These are phyloP conservation scores for Suricata suricatta DNA, from an alignment of 2,113 vertebrate species.

Conservation along the genomic window DNA sequence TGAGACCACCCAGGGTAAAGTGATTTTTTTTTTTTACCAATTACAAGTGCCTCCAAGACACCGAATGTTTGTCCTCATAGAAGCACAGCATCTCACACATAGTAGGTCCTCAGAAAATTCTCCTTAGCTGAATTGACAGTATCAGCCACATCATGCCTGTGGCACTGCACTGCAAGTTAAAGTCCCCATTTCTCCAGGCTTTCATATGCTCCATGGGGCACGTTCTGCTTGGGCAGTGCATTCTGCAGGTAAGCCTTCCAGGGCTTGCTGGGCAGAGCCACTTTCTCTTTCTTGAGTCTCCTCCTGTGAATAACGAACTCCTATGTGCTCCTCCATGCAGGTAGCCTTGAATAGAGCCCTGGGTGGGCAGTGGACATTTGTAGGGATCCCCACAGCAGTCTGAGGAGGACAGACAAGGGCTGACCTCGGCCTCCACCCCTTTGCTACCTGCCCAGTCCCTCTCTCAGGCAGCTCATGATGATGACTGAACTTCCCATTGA, in stretches of 20 bases:
- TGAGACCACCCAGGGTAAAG: neutral
- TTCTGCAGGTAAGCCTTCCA: neutral
- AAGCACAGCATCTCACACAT: neutral
- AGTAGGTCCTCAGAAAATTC: neutral
- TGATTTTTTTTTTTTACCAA: neutral
- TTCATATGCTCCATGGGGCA: accelerated
- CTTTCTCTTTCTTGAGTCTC: too few species aligned
- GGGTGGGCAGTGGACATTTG: neutral
- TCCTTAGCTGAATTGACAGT: neutral
- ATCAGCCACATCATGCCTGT: accelerated
- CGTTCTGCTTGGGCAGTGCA: neutral
- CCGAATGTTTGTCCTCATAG: neutral
- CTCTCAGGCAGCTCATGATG: neutral
- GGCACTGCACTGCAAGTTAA: neutral
- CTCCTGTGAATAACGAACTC: neutral
- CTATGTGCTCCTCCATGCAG: neutral
- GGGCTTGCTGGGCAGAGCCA: neutral
- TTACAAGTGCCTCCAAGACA: neutral
- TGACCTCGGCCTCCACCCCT: neutral
- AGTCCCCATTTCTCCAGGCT: neutral
- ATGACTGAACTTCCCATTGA: neutral
- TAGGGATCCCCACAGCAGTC: neutral
- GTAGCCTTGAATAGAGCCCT: accelerated
- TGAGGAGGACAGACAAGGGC: accelerated
- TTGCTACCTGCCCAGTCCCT: neutral